Conservation (phyloP, 1,140 invertebrate genomes). For the Ceratosolen fusciceps region DNA sequence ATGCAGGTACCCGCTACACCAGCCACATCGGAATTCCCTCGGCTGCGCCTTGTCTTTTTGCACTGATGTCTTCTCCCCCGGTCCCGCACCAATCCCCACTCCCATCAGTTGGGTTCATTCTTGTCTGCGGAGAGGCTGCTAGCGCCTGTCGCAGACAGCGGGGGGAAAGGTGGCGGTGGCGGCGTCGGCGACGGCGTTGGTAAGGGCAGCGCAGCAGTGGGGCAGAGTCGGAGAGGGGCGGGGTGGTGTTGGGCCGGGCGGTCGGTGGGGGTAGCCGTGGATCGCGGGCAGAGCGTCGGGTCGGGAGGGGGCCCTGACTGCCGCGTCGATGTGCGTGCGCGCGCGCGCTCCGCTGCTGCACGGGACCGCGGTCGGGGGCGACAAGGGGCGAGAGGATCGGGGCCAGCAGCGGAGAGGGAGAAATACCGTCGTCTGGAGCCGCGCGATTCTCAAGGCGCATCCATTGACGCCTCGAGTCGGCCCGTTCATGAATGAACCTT, state of each 20-base stretch:
- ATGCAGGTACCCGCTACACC: conserved; percentile 32
- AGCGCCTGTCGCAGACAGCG: conserved; percentile 23
- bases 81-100: neutral
- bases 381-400: too few relatives aligned
- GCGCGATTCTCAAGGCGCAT: conserved; percentile 58
- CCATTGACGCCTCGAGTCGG: conserved; percentile 64
- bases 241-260: too few relatives aligned
- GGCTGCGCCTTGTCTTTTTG: neutral
- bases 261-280: neutral
- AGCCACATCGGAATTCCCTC: conserved; percentile 40
- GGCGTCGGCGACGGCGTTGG: neutral
- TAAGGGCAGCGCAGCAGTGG: neutral
- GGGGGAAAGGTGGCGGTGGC: neutral
- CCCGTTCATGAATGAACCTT: conserved; percentile 64
- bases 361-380: too few relatives aligned
- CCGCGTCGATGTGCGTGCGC: too few relatives aligned
- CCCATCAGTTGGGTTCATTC: conserved; percentile 14
- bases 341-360: too few relatives aligned
- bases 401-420: too few relatives aligned
- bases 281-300: neutral
- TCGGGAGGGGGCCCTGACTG: too few relatives aligned
- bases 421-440: conserved; percentile 27
- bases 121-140: conserved; percentile 12
- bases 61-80: neutral
- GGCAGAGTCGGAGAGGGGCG: neutral